Percentiles rank a stretch among this genome's conserved stretches.
Conservation (phyloP, 2,888 invertebrate genomes). For the Lithodes maja region DNA sequence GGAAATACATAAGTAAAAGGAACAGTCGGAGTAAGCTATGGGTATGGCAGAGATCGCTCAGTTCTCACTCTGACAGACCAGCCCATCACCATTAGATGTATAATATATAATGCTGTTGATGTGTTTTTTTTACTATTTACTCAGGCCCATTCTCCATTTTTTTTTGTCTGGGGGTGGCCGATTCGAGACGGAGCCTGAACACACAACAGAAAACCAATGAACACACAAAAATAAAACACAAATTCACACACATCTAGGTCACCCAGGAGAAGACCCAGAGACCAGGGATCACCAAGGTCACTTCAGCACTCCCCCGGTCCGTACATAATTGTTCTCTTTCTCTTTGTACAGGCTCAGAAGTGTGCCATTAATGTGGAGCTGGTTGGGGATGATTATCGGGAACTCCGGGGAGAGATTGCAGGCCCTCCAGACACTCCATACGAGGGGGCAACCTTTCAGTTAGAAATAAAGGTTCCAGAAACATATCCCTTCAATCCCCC, state of each 20-base stretch:
- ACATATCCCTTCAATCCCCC: constrained; percentile 99
- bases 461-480: constrained; percentile 98
- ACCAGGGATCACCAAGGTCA: too few species aligned
- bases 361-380: constrained; percentile 80
- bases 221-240: too few species aligned
- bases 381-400: constrained; percentile 92
- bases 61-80: too few species aligned
- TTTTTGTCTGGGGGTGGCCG: too few species aligned
- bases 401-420: constrained; percentile 95
- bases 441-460: constrained; percentile 93
- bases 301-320: neutral
- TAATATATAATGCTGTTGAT: neutral
- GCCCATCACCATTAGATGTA: neutral
- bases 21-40: too few species aligned
- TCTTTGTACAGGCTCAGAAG: constrained; percentile 66
- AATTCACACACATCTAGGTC: too few species aligned
- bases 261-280: too few species aligned
- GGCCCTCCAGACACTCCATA: constrained; percentile 99
- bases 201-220: too few species aligned
- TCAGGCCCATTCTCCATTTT: too few species aligned
- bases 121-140: neutral
- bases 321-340: constrained; percentile 10
- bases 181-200: too few species aligned
- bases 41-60: too few species aligned
- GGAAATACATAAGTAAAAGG: too few species aligned